Conservation (phyloP, 1,140 invertebrate species). For the Tenebrio molitor region DNA sequence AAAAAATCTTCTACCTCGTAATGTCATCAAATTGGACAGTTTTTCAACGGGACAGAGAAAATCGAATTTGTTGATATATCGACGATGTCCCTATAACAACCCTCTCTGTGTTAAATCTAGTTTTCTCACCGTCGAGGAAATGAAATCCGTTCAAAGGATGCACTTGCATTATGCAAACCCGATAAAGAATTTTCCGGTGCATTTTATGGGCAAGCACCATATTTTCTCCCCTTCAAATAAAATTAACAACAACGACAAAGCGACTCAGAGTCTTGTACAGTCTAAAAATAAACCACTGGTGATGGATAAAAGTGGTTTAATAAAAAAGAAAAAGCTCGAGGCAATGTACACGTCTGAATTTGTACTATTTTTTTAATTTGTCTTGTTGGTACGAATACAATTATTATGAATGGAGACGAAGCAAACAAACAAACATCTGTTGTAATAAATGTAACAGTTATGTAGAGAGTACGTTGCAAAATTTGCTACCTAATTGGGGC, state of each 20-base stretch:
- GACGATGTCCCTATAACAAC: conserved; percentile 13
- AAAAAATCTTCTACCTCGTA: not conserved
- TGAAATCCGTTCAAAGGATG: conserved; percentile 21
- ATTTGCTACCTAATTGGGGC: not conserved
- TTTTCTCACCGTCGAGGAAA: conserved; percentile 26
- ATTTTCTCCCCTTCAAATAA: not conserved
- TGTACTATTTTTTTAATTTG: no score
- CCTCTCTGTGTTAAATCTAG: conserved; percentile 18
- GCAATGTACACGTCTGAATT: no score
- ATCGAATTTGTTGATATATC: conserved; percentile 19
- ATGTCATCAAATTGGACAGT: no score
- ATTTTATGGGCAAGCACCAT: not conserved
- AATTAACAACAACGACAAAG: conserved; percentile 11
- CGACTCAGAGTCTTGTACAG: no score
- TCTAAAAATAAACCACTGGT: no score
- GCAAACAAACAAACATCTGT: no score
- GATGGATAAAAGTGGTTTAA: no score
- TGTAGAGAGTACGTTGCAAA: not conserved
- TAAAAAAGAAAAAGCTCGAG: no score
- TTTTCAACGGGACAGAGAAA: not conserved
- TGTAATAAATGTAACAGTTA: no score
- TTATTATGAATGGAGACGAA: no score
- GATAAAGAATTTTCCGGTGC: not conserved
- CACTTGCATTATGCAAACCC: conserved; percentile 26
- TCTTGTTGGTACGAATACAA: no score